A percentile compares a stretch with the other conserved stretches of the same genome.
These are phyloP conservation scores for Periphyllus acericola DNA, from an alignment of 2,888 invertebrate species.

Conservation along the genomic window DNA sequence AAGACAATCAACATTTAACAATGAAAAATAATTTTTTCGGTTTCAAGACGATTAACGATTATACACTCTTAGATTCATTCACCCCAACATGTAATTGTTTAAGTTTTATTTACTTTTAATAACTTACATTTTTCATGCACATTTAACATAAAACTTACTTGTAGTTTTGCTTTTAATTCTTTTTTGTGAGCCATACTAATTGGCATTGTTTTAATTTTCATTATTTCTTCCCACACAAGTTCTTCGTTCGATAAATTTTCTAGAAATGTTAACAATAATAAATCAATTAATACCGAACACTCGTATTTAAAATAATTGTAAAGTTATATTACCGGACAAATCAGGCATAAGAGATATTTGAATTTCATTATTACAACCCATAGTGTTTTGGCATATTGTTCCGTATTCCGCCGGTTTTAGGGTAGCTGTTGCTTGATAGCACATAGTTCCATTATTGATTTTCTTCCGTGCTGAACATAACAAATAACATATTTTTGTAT, in stretches of 20 bases:
- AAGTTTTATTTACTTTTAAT: too few relatives aligned
- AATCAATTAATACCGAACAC: constrained; percentile 15
- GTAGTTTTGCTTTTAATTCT: constrained; percentile 80
- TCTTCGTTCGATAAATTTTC: constrained; percentile 84
- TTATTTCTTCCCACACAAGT: constrained; percentile 85
- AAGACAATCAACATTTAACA: too few relatives aligned
- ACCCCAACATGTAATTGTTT: too few relatives aligned
- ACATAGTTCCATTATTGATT: constrained; percentile 65
- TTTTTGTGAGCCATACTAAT: constrained; percentile 84
- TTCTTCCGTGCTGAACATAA: constrained; percentile 63
- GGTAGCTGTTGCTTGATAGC: constrained; percentile 54
- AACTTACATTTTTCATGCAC: too few relatives aligned
- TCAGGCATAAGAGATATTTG: constrained; percentile 84
- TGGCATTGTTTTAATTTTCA: constrained; percentile 86
- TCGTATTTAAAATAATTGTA: not conserved
- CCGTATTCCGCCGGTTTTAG: constrained; percentile 68
- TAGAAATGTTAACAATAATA: constrained; percentile 64
- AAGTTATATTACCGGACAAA: constrained; percentile 72
- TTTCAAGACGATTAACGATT: too few relatives aligned
- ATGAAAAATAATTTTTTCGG: too few relatives aligned
- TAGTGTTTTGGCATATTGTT: constrained; percentile 73
- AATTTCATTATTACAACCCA: constrained; percentile 72
- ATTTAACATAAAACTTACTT: constrained; percentile 70
- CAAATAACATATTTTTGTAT: not conserved
- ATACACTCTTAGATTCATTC: too few relatives aligned